Percentiles rank a stretch among this genome's conserved stretches.
Evolutionary conservation across 2,113 vertebrate species (phyloP).

Genomic region (Speoplatyrhinus poulsoni): DNA sequence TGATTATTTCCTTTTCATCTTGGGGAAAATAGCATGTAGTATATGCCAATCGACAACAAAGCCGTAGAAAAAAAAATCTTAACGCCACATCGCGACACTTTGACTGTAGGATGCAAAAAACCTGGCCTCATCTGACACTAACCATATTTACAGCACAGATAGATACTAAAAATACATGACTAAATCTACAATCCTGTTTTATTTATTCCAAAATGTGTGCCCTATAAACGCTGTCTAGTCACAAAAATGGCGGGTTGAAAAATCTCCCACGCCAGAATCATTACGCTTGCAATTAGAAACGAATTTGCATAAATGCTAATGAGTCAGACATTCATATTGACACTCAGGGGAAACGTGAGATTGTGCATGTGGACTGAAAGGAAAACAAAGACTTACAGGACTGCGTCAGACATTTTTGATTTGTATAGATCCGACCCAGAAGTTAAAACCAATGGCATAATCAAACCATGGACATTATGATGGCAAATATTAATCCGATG

Average conservation of each 20-base stretch:
- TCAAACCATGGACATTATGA: too few relatives aligned
- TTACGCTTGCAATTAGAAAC: constrained; percentile 85
- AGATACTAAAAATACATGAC: neutral
- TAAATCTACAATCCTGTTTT: constrained; percentile 5
- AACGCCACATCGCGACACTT: neutral
- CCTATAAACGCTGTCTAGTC: constrained; percentile 35
- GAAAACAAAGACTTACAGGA: constrained; percentile 21
- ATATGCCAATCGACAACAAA: neutral
- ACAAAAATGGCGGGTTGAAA: constrained; percentile 71
- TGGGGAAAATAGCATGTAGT: neutral
- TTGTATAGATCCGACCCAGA: too few relatives aligned
- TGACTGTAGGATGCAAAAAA: constrained; percentile 3
- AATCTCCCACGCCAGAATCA: constrained; percentile 71
- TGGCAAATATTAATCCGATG: too few relatives aligned
- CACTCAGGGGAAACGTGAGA: constrained; percentile 73
- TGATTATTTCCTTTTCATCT: constrained; percentile 3
- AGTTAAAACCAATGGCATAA: too few relatives aligned
- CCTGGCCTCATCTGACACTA: neutral
- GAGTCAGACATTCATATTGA: constrained; percentile 73
- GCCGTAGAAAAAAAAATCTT: neutral
- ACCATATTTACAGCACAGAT: neutral
- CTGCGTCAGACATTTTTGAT: constrained; percentile 13
- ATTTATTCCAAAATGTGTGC: constrained; percentile 40
- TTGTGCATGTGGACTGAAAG: constrained; percentile 30
- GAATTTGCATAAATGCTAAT: constrained; percentile 97